Conservation (phyloP, 2,888 invertebrate species). For the Orthosia gothica region DNA sequence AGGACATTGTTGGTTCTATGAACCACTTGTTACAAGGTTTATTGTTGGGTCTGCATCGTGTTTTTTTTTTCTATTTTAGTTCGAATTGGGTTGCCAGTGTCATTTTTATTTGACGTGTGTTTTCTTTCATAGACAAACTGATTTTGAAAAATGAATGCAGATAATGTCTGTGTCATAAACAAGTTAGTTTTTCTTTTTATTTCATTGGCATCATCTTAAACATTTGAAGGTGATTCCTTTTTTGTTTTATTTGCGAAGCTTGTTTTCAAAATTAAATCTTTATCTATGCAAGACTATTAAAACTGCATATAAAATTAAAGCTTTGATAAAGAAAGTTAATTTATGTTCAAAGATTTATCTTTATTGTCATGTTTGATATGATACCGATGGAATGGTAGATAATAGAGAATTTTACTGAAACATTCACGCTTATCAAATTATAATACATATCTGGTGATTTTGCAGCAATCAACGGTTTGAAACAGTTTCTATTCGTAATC, state of each 20-base stretch:
- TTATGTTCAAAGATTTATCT: background rate
- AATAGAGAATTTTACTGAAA: background rate
- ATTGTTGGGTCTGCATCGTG: slow-evolving; percentile 9
- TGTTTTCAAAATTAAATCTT: background rate
- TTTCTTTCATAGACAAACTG: background rate
- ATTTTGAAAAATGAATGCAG: background rate
- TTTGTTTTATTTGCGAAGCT: background rate
- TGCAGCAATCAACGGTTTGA: background rate
- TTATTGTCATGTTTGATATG: slow-evolving; percentile 28
- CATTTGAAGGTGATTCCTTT: slow-evolving; percentile 12
- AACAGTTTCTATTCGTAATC: background rate
- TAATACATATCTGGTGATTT: background rate
- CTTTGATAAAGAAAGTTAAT: slow-evolving; percentile 7
- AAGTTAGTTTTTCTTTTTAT: slow-evolving; percentile 2
- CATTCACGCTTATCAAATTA: background rate
- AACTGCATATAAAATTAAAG: slow-evolving; percentile 21
- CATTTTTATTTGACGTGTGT: background rate
- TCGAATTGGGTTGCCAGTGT: background rate
- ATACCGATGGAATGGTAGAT: slow-evolving; percentile 23
- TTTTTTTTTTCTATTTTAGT: slow-evolving; percentile 41
- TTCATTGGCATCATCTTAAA: background rate
- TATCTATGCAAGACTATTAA: slow-evolving; percentile 20
- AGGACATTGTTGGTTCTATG: slow-evolving; percentile 21
- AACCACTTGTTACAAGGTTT: slow-evolving; percentile 38
- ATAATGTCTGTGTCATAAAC: background rate